Conservation (phyloP, 2,113 vertebrate genomes). For the Epinephelus moara region DNA sequence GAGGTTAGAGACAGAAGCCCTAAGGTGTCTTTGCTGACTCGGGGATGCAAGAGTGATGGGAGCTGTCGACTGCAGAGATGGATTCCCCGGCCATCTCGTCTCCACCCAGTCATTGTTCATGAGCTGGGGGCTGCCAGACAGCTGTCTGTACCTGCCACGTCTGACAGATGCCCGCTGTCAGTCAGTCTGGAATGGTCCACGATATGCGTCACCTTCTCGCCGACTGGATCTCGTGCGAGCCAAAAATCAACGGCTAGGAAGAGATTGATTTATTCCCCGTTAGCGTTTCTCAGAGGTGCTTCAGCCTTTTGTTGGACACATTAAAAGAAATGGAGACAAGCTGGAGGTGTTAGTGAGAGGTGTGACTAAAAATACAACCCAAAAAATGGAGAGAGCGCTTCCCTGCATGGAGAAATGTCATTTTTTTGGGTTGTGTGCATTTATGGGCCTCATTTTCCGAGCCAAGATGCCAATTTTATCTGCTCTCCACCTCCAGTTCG, state of each 20-base stretch:
- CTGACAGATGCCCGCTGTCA: conserved; percentile 77
- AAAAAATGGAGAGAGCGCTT: not conserved
- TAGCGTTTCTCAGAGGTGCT: conserved; percentile 6
- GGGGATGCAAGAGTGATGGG: conserved; percentile 64
- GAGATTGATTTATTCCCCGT: conserved; percentile 43
- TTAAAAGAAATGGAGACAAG: conserved; percentile 7
- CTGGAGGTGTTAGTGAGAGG: not conserved
- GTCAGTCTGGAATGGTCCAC: conserved; percentile 52
- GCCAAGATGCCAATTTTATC: not conserved
- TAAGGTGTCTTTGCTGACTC: conserved; percentile 50
- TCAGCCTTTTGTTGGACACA: conserved; percentile 9
- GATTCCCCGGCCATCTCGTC: conserved; percentile 62
- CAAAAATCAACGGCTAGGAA: not conserved
- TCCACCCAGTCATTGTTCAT: conserved; percentile 77
- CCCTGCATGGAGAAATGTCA: not conserved
- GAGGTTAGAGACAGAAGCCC: conserved; percentile 51
- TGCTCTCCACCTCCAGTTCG: not conserved
- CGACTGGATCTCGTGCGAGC: conserved; percentile 37
- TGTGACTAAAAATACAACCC: not conserved
- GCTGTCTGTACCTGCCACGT: conserved; percentile 74
- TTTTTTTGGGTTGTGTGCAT: not conserved
- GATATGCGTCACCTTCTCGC: conserved; percentile 44
- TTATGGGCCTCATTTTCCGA: not conserved
- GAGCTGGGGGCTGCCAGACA: conserved; percentile 65
- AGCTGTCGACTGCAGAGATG: conserved; percentile 71